Percentiles rank a stretch among this genome's conserved stretches.
Evolutionary conservation across 2,113 vertebrate species (phyloP).

Genomic region (Prolemur simus): DNA sequence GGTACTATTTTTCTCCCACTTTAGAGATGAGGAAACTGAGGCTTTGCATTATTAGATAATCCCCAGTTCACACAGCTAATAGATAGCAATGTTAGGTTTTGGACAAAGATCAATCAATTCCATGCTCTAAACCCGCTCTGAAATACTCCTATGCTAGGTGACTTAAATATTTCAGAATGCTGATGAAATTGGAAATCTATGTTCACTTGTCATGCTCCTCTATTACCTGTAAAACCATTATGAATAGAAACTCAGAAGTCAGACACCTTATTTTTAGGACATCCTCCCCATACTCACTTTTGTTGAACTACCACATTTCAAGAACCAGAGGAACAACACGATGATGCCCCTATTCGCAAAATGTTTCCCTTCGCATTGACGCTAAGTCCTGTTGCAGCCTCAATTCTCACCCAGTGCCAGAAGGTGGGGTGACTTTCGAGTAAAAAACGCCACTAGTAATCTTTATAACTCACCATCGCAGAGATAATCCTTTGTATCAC

Average conservation of each 20-base stretch:
- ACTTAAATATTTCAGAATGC: neutral
- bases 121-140: neutral
- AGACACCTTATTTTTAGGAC: neutral
- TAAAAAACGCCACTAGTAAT: neutral
- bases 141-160: rapidly evolving
- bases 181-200: neutral
- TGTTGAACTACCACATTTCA: neutral
- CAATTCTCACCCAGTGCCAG: neutral
- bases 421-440: neutral
- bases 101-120: neutral
- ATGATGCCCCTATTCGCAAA: too few relatives aligned
- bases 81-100: neutral
- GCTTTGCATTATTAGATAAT: neutral
- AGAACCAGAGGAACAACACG: neutral
- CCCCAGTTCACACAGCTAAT: neutral
- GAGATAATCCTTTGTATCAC: neutral
- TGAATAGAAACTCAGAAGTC: neutral
- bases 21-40: neutral
- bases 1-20: neutral
- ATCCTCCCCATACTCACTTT: neutral
- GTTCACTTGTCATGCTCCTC: neutral
- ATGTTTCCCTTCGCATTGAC: neutral
- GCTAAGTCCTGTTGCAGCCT: neutral
- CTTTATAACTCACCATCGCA: neutral
- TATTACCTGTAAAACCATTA: neutral